Evolutionary conservation across 2,113 vertebrate genomes (phyloP), one percentile per base, ranked within the genome.

Genomic region (Corynorhinus townsendii): DNA sequence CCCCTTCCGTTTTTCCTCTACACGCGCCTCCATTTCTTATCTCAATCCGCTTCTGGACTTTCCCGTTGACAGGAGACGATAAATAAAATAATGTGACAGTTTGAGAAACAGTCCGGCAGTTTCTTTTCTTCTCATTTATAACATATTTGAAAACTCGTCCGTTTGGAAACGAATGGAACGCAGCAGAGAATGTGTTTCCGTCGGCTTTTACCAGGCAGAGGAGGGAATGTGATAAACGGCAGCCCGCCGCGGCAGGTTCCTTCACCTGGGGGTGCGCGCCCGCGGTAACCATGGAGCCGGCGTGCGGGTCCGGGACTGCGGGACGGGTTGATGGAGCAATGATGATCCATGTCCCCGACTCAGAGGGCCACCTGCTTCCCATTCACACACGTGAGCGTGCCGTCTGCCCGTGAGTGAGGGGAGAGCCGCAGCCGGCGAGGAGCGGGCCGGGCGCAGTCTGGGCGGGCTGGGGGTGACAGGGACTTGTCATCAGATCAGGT

Each of bases 101-200:
- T 0, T 93, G 92, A 89, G 79, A 90, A 84, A 66, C 69, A 79
- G 66, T 77, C 62, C 9, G 14, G 90, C 52, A 8, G 30, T 35
- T 96, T 54, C 82, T 95, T 90, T 87, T 87, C 64, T 71, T 73
- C 92, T 38, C 47, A 33, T 83, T 97, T 89, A 11, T 43, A 93
- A 94, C 10, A 26, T 68, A 91, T 89, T 94, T 81, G 93, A 95
- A 85, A 73, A 91, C 28, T 7, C 3, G 92, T 94, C 47, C 64
- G 33, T 92, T 90, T 88, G 81, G 75, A 97, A 97, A 96, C 73
- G 43, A 97, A 97, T 85, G 40, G 73, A 24, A 86, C 15, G 5
- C 49, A 95, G 64, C 66, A 75, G 93, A 76, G 30, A 85, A 83
- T 33, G 47, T 56, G 28, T 92, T 87, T 75, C 73, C 75, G 64